Base-by-base conservation (phyloP, 2,888 invertebrate species). In the Lasiommata megera region DNA sequence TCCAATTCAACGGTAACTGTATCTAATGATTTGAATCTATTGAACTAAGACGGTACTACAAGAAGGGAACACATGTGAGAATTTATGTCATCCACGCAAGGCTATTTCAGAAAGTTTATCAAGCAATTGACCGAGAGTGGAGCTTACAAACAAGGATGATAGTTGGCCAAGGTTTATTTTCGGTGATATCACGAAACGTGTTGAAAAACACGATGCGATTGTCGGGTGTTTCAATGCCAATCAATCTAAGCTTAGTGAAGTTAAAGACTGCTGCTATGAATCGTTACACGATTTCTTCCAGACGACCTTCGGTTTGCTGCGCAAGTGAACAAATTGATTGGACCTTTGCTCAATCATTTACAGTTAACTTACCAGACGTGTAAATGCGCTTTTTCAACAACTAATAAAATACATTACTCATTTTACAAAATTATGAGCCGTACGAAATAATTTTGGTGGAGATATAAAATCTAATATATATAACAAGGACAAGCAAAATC, bases 81-180 rank as follows among this genome's bases (percentile, higher is more conserved):
- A 18, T 37, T 23, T 38, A 28, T 38, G 44, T 50, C 54, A 48
- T 48, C 37, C 17, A 44, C 36, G 28, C 44, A 56, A 56, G 56
- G 56, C n/a, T 43, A 28, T 5, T 28, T 50, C n/a, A 12, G n/a
- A 17, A 44, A 29, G 43, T 56, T 51, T 56, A 56, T 52, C 44
- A 56, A 57, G 18, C 40, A 53, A 34, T 52, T 56, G 14, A 51
- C 43, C 50, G 28, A 50, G 37, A 17, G 37, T 29, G 17, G 18
- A 29, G 23, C 47, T 55, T 46, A 50, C 31, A 53, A 56, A 43
- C 40, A 51, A 57, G 38, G 37, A 53, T 53, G 59, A 63, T 61
- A 72, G 57, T 72, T 62, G 69, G 72, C 71, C 76, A 79, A 78
- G 78, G 80, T 68, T 63, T 68, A 58, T 61, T 71, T 68, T 68